Evolutionary conservation across 2,113 vertebrate species (phyloP).

Genomic region (Alligator sinensis): DNA sequence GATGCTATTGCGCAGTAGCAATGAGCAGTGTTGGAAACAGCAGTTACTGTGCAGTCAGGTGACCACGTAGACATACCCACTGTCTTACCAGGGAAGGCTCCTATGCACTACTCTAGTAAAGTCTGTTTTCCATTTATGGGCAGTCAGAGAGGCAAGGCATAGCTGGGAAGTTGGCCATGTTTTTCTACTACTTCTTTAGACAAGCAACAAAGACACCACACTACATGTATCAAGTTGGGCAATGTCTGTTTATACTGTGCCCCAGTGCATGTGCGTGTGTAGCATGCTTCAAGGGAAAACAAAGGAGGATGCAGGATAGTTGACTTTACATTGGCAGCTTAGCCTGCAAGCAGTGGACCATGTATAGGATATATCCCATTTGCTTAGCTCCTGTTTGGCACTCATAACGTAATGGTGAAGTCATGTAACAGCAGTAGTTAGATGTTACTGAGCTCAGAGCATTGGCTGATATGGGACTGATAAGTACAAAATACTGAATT

Average conservation of each 20-base stretch:
- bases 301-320: not conserved
- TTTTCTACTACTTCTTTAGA: not conserved
- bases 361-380: not conserved
- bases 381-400: not conserved
- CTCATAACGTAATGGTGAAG: not conserved
- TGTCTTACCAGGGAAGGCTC: not conserved
- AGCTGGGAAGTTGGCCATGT: not conserved
- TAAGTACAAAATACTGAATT: not conserved
- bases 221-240: not conserved
- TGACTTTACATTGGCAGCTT: not conserved
- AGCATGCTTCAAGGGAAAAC: not conserved
- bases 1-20: too few species aligned
- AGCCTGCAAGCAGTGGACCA: not conserved
- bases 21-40: too few species aligned
- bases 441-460: not conserved
- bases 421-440: not conserved
- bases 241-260: not conserved
- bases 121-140: too few species aligned
- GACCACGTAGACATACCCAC: too few species aligned
- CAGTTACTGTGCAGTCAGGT: too few species aligned
- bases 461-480: not conserved
- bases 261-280: not conserved
- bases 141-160: not conserved
- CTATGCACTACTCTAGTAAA: not conserved
- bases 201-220: not conserved